Evolutionary conservation across 2,888 invertebrate species (phyloP), one percentile per base, ranked within the genome.

Genomic region (Acanthosepion lycidas): DNA sequence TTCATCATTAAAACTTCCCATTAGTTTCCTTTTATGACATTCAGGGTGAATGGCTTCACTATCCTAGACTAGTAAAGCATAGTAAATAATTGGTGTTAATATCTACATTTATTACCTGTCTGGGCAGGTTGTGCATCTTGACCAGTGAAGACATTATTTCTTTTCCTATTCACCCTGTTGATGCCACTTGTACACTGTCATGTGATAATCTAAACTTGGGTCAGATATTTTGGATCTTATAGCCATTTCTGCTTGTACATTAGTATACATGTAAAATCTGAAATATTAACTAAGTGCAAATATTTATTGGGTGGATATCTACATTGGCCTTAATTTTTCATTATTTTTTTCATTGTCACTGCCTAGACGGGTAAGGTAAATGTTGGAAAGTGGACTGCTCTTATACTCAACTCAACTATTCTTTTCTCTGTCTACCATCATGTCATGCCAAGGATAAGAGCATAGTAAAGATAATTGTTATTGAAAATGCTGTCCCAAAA

Each of bases 1-100:
- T 78, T 78, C 78, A 78, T 78, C 78, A 78, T 78, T 78, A 78
- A 78, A 78, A 78, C 78, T 78, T 78, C 78, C 78, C 78, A 78
- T 78, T 78, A 78, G 78, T 78, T 33, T 78, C 78, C 78, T 78
- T 78, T 78, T n/a, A 78, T 78, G 78, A 78, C 33, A 78, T 78
- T 78, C 78, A 78, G 78, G 78, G 78, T 78, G 78, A n/a, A 78
- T 78, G 78, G 78, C 78, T 78, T 78, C 20, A 78, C n/a, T 78
- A 33, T 78, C n/a, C 78, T 78, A 78, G n/a, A 78, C 78, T 78
- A 18, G 78, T 78, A 78, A 78, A 78, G 78, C 78, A 78, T n/a
- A 18, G 78, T 78, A 78, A 78, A 78, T 78, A 78, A 78, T 78
- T 78, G 78, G 78, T 78, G 78, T 78, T 78, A 78, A 78, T 78